A percentile compares a stretch with the other conserved stretches of the same genome.
Conservation (phyloP, 2,113 vertebrate species). For the Tetraodon nigroviridis region DNA sequence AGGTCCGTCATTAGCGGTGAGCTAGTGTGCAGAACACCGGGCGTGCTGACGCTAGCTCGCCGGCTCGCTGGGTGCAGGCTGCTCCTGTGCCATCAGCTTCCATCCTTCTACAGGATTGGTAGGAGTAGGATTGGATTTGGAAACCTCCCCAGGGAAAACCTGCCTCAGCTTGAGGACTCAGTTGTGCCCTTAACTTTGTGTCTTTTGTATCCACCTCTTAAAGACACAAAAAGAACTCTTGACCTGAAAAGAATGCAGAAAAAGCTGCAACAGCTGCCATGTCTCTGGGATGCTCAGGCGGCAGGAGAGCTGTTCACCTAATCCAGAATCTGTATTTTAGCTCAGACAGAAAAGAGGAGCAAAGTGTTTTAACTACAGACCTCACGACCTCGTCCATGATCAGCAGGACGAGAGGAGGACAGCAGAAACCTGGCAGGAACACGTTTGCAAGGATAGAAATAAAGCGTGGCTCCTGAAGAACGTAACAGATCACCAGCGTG, state of each 20-base stretch:
- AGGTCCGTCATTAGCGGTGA: not conserved
- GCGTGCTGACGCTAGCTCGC: too few relatives aligned
- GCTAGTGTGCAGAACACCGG: not conserved
- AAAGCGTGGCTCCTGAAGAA: not conserved
- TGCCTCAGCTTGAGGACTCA: not conserved
- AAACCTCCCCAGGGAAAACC: constrained; percentile 11
- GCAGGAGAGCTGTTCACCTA: not conserved
- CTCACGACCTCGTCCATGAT: not conserved
- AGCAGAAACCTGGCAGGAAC: not conserved
- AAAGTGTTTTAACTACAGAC: not conserved
- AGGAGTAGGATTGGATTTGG: too few relatives aligned
- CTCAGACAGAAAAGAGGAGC: not conserved
- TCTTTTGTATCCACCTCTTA: too few relatives aligned
- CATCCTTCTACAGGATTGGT: constrained; percentile 2
- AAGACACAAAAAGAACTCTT: too few relatives aligned
- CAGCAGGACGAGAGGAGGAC: not conserved
- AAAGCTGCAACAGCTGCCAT: constrained; percentile 34
- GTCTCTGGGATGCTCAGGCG: not conserved
- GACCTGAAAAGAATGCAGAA: not conserved
- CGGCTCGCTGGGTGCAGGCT: too few relatives aligned
- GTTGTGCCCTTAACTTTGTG: too few relatives aligned
- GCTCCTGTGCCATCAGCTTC: not conserved
- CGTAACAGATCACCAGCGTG: too few relatives aligned
- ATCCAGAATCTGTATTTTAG: not conserved
- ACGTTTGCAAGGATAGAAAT: not conserved